Percentiles rank a stretch among this genome's conserved stretches.
Evolutionary conservation across 1,140 invertebrate species (phyloP).

Genomic region (Drosophila nigrodunni): DNA sequence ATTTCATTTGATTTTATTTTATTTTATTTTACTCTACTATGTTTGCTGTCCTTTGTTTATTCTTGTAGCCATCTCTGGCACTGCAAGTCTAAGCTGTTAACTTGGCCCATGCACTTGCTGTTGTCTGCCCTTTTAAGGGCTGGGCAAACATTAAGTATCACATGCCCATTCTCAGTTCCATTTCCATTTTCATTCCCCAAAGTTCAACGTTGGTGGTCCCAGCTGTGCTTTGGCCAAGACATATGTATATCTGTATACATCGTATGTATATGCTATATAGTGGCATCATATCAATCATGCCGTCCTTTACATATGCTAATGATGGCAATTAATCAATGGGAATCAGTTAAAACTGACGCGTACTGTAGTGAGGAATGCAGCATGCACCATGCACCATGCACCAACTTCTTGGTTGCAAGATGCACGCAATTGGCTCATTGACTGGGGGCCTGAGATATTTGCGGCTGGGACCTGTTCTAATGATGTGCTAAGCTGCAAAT

Average conservation of each 20-base stretch:
- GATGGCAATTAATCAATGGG: constrained; percentile 80
- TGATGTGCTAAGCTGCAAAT: constrained; percentile 59
- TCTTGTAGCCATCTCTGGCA: background rate
- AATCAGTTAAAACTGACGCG: constrained; percentile 69
- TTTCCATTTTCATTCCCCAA: background rate
- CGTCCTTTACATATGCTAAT: constrained; percentile 79
- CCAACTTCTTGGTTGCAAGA: background rate
- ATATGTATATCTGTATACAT: background rate
- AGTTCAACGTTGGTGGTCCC: constrained; percentile 59
- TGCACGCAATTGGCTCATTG: constrained; percentile 75
- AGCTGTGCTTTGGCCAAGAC: constrained; percentile 13
- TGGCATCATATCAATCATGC: constrained; percentile 74
- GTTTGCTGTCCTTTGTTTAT: background rate
- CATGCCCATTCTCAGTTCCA: constrained; percentile 46
- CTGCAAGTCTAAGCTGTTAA: constrained; percentile 61
- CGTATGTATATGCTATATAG: constrained; percentile 1
- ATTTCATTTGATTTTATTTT: too few species aligned
- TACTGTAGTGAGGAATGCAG: background rate
- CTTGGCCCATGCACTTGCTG: constrained; percentile 51
- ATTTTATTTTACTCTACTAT: too few species aligned
- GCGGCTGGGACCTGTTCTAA: constrained; percentile 30
- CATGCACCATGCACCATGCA: too few species aligned
- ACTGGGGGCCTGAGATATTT: background rate
- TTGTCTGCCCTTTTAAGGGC: constrained; percentile 55
- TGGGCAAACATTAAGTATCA: constrained; percentile 52